Evolutionary conservation across 2,888 invertebrate species (phyloP), one percentile per base, ranked within the genome.

Genomic region (Tenthredo scrophulariae): DNA sequence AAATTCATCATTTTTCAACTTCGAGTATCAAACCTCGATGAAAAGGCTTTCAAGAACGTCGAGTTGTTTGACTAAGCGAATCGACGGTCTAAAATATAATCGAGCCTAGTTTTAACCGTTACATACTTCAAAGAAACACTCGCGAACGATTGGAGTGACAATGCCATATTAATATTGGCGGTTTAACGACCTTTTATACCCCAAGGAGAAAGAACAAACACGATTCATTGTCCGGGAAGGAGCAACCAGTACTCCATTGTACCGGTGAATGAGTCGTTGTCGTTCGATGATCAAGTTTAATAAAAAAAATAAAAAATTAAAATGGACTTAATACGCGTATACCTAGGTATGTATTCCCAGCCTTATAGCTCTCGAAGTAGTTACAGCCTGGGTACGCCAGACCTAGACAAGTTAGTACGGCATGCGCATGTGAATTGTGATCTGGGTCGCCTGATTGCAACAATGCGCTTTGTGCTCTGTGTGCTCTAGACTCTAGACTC

Each of bases 401-500:
- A 29, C 70, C 22, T 13, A 58, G 29, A 67, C 84, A 67, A 72
- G 50, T 50, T 22, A 62, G 84, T 54, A 46, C 77, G 80, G 86
- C 86, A 87, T 86, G 58, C 37, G 80, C 80, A 80, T 80, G 80
- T 80, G 80, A 80, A 80, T 80, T 50, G 89, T 88, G 89, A 91
- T 91, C 90, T 91, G 87, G 90, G 91, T 91, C 91, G 91, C 86
- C 85, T 87, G 89, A 91, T 88, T 88, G 90, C 90, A 89, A 91
- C 91, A 91, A 91, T 91, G 89, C 89, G 89, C 90, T 91, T 90
- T 91, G 91, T 89, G 89, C 87, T 86, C 86, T 87, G 86, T 85
- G 85, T 85, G 62, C 84, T 74, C 13, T 58, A 72, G 65, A 80
- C 58, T 62, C 58, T 22, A 62, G 62, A 54, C 77, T 77, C 50